A percentile compares a stretch with the other conserved stretches of the same genome.
phyloP scores from a whole-genome alignment of 2,797 vertebrate genomes.

The Hirundo rustica region DNA sequence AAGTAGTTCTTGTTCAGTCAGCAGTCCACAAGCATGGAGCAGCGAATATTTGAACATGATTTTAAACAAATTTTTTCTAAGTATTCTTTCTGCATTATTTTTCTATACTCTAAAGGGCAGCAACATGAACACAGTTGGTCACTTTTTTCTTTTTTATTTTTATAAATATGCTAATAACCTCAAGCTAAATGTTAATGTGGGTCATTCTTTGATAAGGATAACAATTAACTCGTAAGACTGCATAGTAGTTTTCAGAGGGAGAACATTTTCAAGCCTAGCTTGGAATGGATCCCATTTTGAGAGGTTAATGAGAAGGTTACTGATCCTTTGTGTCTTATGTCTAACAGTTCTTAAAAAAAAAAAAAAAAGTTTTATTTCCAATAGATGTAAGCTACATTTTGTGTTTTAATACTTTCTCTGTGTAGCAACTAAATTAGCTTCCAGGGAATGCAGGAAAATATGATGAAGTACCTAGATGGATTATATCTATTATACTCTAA shows the following conservation, averaged over 20 bases:
- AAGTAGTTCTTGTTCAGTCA: slow-evolving; percentile 54
- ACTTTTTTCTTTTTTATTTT: slow-evolving; percentile 54
- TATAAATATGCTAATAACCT: slow-evolving; percentile 79
- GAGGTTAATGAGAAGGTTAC: slow-evolving; percentile 82
- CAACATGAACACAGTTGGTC: slow-evolving; percentile 56
- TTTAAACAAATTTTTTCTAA: slow-evolving; percentile 21
- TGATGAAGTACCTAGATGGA: slow-evolving; percentile 49
- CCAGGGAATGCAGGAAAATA: slow-evolving; percentile 11
- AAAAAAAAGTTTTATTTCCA: slow-evolving; percentile 66
- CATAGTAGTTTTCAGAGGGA: slow-evolving; percentile 74
- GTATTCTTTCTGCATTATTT: slow-evolving; percentile 39
- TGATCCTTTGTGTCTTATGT: slow-evolving; percentile 74
- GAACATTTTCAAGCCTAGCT: slow-evolving; percentile 70
- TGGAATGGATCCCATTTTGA: slow-evolving; percentile 77
- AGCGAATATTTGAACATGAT: slow-evolving; percentile 23
- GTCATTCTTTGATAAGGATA: slow-evolving; percentile 81
- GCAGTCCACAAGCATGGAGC: neutral
- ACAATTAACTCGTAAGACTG: slow-evolving; percentile 77
- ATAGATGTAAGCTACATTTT: slow-evolving; percentile 55
- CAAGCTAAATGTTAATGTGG: slow-evolving; percentile 79
- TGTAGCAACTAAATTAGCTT: slow-evolving; percentile 58
- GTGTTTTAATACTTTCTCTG: slow-evolving; percentile 55
- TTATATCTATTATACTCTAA: slow-evolving; percentile 34
- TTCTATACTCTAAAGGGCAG: slow-evolving; percentile 28
- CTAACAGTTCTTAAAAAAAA: slow-evolving; percentile 61